These are phyloP conservation scores for Chamaetylas fuelleborni DNA, from an alignment of 2,113 vertebrate genomes.

Conservation along the genomic window DNA sequence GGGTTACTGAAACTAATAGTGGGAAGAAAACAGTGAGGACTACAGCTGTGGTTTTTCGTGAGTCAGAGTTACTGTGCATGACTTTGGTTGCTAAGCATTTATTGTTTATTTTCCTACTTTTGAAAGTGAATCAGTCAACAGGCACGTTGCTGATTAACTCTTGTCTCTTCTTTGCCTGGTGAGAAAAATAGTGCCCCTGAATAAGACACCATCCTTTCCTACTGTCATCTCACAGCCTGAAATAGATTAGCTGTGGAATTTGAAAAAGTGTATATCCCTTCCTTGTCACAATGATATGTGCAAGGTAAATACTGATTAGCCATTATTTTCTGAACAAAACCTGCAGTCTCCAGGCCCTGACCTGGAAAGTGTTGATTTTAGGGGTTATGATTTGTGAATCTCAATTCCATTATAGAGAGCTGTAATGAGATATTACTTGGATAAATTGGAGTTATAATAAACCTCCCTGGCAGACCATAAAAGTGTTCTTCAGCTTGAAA, in stretches of 20 bases:
- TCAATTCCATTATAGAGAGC: fast-evolving
- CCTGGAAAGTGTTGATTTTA: neutral
- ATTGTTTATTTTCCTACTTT: constrained; percentile 9
- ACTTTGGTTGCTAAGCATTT: constrained; percentile 14
- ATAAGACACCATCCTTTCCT: neutral
- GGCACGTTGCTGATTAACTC: neutral
- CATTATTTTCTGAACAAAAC: neutral
- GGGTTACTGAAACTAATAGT: neutral
- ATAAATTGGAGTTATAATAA: neutral
- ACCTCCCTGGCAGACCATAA: neutral
- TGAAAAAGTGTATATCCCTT: neutral
- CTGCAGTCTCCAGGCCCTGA: neutral
- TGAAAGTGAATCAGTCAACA: constrained; percentile 11
- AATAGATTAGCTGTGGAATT: neutral
- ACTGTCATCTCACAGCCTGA: neutral
- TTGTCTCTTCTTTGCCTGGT: neutral
- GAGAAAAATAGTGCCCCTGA: neutral
- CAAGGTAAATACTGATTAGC: neutral
- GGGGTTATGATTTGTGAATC: neutral
- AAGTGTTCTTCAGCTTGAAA: neutral
- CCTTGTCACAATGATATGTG: neutral
- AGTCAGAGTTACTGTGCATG: neutral
- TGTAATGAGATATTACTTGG: neutral
- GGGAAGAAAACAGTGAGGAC: neutral
- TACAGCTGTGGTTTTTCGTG: neutral